phyloP scores from a whole-genome alignment of 2,888 invertebrate genomes.

The Dichetophora obliterata region DNA sequence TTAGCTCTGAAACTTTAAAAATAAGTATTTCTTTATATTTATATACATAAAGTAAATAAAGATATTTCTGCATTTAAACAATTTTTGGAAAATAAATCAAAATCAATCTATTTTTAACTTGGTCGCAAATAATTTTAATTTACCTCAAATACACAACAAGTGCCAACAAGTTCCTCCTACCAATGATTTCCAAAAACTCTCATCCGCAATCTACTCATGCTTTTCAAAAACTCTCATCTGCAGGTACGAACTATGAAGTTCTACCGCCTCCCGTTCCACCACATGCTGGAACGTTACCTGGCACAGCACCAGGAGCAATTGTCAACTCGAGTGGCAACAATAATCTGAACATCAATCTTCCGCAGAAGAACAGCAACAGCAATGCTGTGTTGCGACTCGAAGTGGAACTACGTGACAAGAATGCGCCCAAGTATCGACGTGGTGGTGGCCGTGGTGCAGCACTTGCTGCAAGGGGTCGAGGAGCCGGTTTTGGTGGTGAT shows the following conservation, averaged over 20 bases:
- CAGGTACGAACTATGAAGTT: slow-evolving; percentile 59
- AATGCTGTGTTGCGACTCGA: slow-evolving; percentile 69
- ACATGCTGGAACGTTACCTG: slow-evolving; percentile 39
- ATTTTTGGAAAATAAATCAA: too few species aligned
- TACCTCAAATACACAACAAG: too few species aligned
- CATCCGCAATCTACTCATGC: slow-evolving; percentile 16
- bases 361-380: slow-evolving; percentile 59
- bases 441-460: slow-evolving; percentile 68
- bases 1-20: too few species aligned
- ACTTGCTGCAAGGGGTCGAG: slow-evolving; percentile 51
- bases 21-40: too few species aligned
- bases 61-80: too few species aligned
- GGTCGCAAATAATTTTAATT: too few species aligned
- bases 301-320: slow-evolving; percentile 31
- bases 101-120: too few species aligned
- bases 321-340: slow-evolving; percentile 56
- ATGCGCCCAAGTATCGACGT: slow-evolving; percentile 68
- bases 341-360: slow-evolving; percentile 70
- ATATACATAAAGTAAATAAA: too few species aligned
- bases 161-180: too few species aligned
- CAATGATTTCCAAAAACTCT: not conserved
- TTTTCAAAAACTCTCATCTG: slow-evolving; percentile 16
- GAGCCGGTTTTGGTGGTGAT: slow-evolving; percentile 43
- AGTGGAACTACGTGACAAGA: slow-evolving; percentile 71
- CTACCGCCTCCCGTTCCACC: slow-evolving; percentile 45